Evolutionary conservation across 2,113 vertebrate genomes (phyloP).

Genomic region (Solea solea): DNA sequence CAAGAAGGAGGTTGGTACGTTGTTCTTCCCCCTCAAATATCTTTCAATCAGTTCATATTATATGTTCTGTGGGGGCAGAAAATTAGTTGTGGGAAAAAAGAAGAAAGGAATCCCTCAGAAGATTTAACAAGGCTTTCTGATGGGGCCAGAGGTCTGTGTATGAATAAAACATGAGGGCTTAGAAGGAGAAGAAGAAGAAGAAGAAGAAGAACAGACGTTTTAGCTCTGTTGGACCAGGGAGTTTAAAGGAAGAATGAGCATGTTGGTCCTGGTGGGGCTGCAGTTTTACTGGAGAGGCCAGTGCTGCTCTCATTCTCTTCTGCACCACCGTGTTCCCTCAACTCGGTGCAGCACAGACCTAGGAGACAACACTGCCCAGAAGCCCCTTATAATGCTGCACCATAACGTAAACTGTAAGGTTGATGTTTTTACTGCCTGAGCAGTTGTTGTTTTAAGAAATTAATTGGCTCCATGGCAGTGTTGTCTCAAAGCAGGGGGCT

Average conservation of each 20-base stretch:
- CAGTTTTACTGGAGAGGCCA: conserved; percentile 20
- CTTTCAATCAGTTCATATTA: conserved; percentile 69
- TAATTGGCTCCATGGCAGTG: conserved; percentile 17
- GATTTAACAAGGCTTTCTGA: conserved; percentile 77
- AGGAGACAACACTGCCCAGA: conserved; percentile 34
- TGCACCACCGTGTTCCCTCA: background rate
- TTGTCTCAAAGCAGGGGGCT: conserved; percentile 25
- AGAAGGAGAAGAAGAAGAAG: conserved; percentile 55
- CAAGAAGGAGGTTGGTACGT: conserved; percentile 32
- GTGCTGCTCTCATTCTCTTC: conserved; percentile 16
- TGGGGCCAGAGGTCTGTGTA: conserved; percentile 73
- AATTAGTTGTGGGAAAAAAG: conserved; percentile 60
- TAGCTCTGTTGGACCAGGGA: conserved; percentile 40
- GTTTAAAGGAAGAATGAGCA: conserved; percentile 25
- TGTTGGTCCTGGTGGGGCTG: conserved; percentile 39
- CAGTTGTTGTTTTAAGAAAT: conserved; percentile 47
- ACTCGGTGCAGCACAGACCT: conserved; percentile 20
- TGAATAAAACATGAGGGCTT: conserved; percentile 76
- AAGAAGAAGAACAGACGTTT: conserved; percentile 46
- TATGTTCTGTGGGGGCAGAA: conserved; percentile 63
- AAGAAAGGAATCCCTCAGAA: conserved; percentile 69
- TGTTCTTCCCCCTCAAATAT: conserved; percentile 60
- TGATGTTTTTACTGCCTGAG: conserved; percentile 46
- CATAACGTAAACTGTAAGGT: conserved; percentile 36
- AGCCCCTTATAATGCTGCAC: conserved; percentile 33